Percentiles rank a stretch among this genome's conserved stretches.
phyloP scores from a whole-genome alignment of 2,888 invertebrate species.

The Polymixis flavicincta region DNA sequence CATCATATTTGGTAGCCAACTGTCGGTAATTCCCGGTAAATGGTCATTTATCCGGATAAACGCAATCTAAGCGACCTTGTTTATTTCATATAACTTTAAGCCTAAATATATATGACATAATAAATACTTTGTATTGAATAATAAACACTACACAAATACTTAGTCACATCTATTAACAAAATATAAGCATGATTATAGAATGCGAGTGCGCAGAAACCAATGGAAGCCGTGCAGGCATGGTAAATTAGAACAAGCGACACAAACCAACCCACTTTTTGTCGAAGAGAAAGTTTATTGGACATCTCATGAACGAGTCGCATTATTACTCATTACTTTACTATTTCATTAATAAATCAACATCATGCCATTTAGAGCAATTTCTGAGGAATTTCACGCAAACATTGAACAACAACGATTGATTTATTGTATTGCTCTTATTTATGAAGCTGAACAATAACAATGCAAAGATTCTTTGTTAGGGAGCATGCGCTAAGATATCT shows the following conservation, averaged over 20 bases:
- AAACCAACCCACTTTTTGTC: constrained; percentile 65
- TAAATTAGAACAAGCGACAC: constrained; percentile 73
- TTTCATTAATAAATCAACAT: constrained; percentile 21
- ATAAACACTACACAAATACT: constrained; percentile 59
- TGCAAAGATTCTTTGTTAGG: neutral
- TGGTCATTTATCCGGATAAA: constrained; percentile 17
- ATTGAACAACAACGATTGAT: constrained; percentile 20
- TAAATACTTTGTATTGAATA: constrained; percentile 9
- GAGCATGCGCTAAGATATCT: neutral
- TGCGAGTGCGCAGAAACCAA: constrained; percentile 76
- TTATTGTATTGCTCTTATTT: constrained; percentile 27
- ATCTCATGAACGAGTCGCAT: constrained; percentile 63
- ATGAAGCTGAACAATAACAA: neutral
- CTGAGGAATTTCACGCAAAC: constrained; percentile 30
- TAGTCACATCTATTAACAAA: constrained; percentile 60
- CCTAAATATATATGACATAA: constrained; percentile 33
- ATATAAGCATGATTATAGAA: constrained; percentile 48
- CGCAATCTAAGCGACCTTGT: constrained; percentile 21
- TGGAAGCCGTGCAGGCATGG: constrained; percentile 80
- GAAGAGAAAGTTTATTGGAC: constrained; percentile 64
- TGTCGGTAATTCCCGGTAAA: constrained; percentile 29
- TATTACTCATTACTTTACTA: constrained; percentile 82
- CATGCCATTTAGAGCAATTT: constrained; percentile 29
- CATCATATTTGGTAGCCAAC: constrained; percentile 4
- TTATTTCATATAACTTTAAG: constrained; percentile 9